Conservation (phyloP, 2,888 invertebrate species). For the Ophioninae sp. region DNA sequence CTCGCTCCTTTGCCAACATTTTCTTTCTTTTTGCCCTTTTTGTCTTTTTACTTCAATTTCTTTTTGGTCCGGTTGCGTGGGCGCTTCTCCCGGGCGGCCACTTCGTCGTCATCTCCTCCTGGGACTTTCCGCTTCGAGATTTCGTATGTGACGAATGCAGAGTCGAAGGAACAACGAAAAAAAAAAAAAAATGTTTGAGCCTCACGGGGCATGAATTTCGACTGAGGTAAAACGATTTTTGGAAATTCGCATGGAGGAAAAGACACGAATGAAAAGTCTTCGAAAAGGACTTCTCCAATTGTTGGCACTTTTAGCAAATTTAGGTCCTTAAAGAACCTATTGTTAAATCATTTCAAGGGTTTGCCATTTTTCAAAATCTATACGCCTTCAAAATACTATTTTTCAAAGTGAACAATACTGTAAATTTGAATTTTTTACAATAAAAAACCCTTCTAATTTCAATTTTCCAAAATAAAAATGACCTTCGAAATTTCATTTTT, state of each 20-base stretch:
- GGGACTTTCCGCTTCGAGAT: conserved; percentile 9
- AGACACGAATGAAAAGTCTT: neutral
- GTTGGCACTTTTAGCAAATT: no score
- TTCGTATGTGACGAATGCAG: conserved; percentile 33
- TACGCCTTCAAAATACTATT: no score
- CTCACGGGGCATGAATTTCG: neutral
- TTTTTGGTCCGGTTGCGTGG: conserved; percentile 45
- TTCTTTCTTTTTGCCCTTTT: neutral
- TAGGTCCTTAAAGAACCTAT: no score
- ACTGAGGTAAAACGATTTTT: conserved; percentile 8
- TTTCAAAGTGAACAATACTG: neutral
- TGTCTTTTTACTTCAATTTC: neutral
- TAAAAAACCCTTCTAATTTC: no score
- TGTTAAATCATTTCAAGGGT: no score
- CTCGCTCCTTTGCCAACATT: conserved; percentile 28
- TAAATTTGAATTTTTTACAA: neutral
- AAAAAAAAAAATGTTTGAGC: conserved; percentile 3
- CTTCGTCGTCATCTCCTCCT: conserved; percentile 4
- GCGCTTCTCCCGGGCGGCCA: conserved; percentile 36
- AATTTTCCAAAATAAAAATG: no score
- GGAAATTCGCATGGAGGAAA: neutral
- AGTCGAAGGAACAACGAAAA: conserved; percentile 6
- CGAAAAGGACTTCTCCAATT: neutral
- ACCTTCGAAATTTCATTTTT: no score
- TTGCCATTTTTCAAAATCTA: no score